phyloP scores from a whole-genome alignment of 2,113 vertebrate genomes.

The Sminthopsis crassicaudata region DNA sequence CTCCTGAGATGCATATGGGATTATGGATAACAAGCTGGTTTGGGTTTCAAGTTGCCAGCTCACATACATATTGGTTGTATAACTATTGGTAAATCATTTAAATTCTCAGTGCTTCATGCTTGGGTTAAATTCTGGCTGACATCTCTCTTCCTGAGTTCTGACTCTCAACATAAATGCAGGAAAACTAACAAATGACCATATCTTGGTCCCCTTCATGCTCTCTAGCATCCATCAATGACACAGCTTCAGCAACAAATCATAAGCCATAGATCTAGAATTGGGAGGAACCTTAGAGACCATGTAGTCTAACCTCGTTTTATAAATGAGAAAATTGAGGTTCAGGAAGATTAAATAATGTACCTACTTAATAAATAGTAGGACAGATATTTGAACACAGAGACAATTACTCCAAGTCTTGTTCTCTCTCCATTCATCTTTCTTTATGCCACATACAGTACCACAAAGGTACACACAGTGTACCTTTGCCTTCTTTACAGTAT shows the following conservation, averaged over 20 bases:
- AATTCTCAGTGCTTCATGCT: background rate
- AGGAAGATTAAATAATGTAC: background rate
- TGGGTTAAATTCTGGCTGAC: background rate
- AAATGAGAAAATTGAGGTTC: background rate
- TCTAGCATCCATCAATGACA: background rate
- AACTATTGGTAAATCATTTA: background rate
- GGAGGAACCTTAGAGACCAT: background rate
- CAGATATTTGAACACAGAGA: background rate
- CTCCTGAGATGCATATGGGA: background rate
- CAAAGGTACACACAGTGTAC: background rate
- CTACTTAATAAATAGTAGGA: background rate
- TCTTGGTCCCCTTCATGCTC: background rate
- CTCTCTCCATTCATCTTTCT: background rate
- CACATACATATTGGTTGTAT: background rate
- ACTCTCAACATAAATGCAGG: background rate
- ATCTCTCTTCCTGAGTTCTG: background rate
- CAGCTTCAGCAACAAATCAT: background rate
- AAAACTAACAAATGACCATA: background rate
- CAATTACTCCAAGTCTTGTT: background rate
- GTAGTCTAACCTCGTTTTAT: background rate
- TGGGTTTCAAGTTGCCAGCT: background rate
- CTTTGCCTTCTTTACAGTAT: background rate
- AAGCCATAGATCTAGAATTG: background rate
- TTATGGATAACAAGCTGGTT: background rate
- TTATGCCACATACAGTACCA: background rate